Evolutionary conservation across 2,797 vertebrate genomes (phyloP).

Genomic region (Rallus crepitans): DNA sequence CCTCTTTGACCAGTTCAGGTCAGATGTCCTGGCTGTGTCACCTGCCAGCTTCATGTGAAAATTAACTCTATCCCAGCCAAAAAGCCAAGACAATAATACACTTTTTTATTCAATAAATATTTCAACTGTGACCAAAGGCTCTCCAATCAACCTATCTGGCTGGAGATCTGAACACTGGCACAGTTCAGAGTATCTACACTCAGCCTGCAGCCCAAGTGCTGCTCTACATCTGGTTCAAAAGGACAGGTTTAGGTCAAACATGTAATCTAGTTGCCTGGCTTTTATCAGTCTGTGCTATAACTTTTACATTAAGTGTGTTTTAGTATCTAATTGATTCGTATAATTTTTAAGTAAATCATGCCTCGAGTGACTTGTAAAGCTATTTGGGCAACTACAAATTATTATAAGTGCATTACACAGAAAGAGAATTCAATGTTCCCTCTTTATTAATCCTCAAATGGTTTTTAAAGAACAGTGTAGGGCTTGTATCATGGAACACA

Average conservation of each 20-base stretch:
- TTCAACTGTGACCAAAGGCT: background rate
- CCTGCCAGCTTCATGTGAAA: too few species aligned
- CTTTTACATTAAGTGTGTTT: slow-evolving; percentile 9
- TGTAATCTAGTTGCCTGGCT: slow-evolving; percentile 29
- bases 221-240: slow-evolving; percentile 17
- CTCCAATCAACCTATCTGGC: background rate
- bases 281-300: background rate
- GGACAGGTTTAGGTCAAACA: slow-evolving; percentile 47
- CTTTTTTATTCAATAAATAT: background rate
- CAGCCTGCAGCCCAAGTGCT: background rate
- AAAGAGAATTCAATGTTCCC: slow-evolving; percentile 27
- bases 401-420: background rate
- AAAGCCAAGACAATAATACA: background rate
- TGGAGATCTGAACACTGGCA: background rate
- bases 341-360: slow-evolving; percentile 49
- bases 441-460: slow-evolving; percentile 47
- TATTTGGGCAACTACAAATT: slow-evolving; percentile 33
- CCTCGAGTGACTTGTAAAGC: slow-evolving; percentile 28
- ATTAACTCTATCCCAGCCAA: too few species aligned
- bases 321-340: slow-evolving; percentile 32
- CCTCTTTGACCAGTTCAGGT: too few species aligned
- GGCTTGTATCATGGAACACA: background rate
- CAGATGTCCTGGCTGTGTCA: too few species aligned
- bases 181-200: background rate
- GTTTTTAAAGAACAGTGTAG: slow-evolving; percentile 36